A percentile compares a stretch with the other conserved stretches of the same genome.
Conservation (phyloP, 2,797 vertebrate species). For the Cryptoblepharus egeriae region DNA sequence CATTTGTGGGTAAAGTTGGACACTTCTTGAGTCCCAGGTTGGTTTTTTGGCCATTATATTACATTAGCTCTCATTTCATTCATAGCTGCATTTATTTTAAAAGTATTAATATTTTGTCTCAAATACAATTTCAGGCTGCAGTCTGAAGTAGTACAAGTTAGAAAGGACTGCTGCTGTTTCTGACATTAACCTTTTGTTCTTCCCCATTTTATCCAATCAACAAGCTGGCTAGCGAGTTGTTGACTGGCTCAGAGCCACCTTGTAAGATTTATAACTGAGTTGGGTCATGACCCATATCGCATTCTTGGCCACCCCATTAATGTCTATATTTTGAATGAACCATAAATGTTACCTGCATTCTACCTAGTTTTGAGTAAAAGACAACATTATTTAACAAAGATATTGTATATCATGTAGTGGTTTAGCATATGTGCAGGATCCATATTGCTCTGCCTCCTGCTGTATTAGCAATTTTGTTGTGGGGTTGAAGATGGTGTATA, state of each 20-base stretch:
- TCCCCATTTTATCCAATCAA: no score
- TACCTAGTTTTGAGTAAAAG: neutral
- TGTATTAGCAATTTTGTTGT: neutral
- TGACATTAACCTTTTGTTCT: no score
- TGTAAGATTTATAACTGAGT: no score
- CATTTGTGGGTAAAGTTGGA: no score
- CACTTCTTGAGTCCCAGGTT: no score
- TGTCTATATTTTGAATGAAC: neutral
- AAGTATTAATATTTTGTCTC: no score
- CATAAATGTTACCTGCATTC: neutral
- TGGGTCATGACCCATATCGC: no score
- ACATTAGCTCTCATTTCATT: neutral
- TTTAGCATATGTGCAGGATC: neutral
- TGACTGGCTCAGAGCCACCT: no score
- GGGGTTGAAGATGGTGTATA: neutral
- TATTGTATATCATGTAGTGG: no score
- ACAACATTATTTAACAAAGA: neutral
- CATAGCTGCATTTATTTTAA: no score
- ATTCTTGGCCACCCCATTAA: no score
- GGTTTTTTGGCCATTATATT: neutral
- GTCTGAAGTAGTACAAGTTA: neutral
- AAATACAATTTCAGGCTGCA: neutral
- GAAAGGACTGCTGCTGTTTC: neutral
- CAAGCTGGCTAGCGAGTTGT: no score
- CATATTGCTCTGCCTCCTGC: neutral